Evolutionary conservation across 1,140 invertebrate species (phyloP), one percentile per base, ranked within the genome.

Genomic region (Gonioctena quinquepunctata): DNA sequence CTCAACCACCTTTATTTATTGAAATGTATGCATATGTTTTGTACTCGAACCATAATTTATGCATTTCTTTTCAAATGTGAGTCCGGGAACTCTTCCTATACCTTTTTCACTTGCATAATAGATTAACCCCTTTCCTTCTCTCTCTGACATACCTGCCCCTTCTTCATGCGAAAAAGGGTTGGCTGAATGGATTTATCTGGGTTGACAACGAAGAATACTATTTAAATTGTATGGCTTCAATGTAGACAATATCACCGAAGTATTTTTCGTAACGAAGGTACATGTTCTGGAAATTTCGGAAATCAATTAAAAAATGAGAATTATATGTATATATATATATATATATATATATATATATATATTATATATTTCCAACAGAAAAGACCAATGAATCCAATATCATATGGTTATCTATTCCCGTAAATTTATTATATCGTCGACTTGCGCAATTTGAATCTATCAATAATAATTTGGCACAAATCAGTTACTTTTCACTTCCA

Each of bases 1-100:
- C 13, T 18, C 52, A 21, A 21, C 52, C 22, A 54, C 52, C 52
- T 54, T 25, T 60, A 63, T 54, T 54, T 62, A 57, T 63, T 59
- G n/a, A 64, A 73, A 73, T 68, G 70, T 70, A 73, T 73, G 72
- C 72, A 73, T 70, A 67, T 56, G 69, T 52, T 65, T 63, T 67
- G 65, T 68, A 48, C 52, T 67, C 59, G 48, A 54, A 26, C 18
- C 48, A 71, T 71, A 74, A 74, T 74, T 54, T 74, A 74, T 74
- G 66, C 69, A 42, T 56, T 68, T 66, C 71, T 67, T 65, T 74
- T 74, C 66, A 71, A 68, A 66, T 70, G 68, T 70, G 62, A 69
- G 25, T 27, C 33, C 69, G 61, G 72, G 69, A 66, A 67, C 66
- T 74, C 72, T 71, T 66, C 69, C 66, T 69, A 74, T 71, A 66